A percentile compares a stretch with the other conserved stretches of the same genome.
Conservation (phyloP, 2,888 invertebrate genomes). For the Diachrysia chrysitis region DNA sequence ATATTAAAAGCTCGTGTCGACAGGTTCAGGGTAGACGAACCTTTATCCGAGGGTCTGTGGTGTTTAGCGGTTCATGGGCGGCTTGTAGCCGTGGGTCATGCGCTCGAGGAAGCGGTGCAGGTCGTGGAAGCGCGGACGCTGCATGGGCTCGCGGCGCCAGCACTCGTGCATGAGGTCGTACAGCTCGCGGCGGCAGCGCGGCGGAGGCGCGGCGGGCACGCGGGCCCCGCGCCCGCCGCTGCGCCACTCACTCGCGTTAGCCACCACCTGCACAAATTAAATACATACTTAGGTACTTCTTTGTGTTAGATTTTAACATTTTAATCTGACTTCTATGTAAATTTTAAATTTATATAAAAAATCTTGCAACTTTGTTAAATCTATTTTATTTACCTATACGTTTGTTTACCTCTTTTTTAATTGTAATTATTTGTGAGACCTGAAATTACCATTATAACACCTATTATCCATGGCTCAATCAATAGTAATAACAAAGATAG, state of each 20-base stretch:
- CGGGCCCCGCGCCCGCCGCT: constrained; percentile 80
- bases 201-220: constrained; percentile 90
- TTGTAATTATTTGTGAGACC: too few species aligned
- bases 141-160: constrained; percentile 94
- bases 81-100: constrained; percentile 91
- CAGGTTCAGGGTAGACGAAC: constrained; percentile 50
- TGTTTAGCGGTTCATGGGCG: constrained; percentile 75
- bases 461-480: too few species aligned
- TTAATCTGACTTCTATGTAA: too few species aligned
- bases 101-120: constrained; percentile 96
- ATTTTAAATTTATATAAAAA: too few species aligned
- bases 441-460: too few species aligned
- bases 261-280: constrained; percentile 89
- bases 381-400: too few species aligned
- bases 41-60: constrained; percentile 41
- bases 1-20: constrained; percentile 59
- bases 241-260: constrained; percentile 91
- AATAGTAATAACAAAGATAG: too few species aligned
- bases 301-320: too few species aligned
- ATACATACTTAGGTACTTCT: too few species aligned
- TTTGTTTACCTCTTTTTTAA: too few species aligned
- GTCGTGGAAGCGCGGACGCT: constrained; percentile 96
- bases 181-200: constrained; percentile 95
- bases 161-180: constrained; percentile 97
- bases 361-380: too few species aligned